Percentiles rank a stretch among this genome's conserved stretches.
Evolutionary conservation across 2,113 vertebrate genomes (phyloP).

Genomic region (Phaethornis superciliosus): DNA sequence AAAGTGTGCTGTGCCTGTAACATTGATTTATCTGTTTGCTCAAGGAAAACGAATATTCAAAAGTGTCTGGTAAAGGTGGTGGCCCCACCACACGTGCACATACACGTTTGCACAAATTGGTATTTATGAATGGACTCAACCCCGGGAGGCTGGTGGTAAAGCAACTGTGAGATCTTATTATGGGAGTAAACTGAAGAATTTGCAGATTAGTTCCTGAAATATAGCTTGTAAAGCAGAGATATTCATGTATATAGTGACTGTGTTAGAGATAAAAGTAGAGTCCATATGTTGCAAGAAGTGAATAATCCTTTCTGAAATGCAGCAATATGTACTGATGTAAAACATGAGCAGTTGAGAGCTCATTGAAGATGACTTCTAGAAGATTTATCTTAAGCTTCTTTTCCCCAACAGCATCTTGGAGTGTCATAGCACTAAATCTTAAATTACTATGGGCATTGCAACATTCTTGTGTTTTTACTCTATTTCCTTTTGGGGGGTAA

Average conservation of each 20-base stretch:
- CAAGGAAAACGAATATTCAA: not conserved
- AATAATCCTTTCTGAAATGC: slow-evolving; percentile 38
- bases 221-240: not conserved
- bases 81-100: fast-evolving
- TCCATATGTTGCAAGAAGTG: slow-evolving; percentile 12
- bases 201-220: not conserved
- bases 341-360: not conserved
- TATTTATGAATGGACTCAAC: not conserved
- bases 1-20: not conserved
- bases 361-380: not conserved
- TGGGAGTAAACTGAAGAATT: not conserved
- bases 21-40: not conserved
- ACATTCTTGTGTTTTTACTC: not conserved
- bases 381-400: slow-evolving; percentile 12
- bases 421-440: not conserved
- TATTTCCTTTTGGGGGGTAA: not conserved
- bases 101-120: not conserved
- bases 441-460: not conserved
- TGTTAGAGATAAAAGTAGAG: not conserved
- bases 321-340: not conserved
- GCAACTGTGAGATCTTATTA: not conserved
- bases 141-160: not conserved
- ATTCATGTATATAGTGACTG: not conserved
- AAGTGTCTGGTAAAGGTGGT: not conserved
- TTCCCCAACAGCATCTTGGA: not conserved